phyloP scores from a whole-genome alignment of 1,140 invertebrate genomes.

The Leptoteleia sp. region DNA sequence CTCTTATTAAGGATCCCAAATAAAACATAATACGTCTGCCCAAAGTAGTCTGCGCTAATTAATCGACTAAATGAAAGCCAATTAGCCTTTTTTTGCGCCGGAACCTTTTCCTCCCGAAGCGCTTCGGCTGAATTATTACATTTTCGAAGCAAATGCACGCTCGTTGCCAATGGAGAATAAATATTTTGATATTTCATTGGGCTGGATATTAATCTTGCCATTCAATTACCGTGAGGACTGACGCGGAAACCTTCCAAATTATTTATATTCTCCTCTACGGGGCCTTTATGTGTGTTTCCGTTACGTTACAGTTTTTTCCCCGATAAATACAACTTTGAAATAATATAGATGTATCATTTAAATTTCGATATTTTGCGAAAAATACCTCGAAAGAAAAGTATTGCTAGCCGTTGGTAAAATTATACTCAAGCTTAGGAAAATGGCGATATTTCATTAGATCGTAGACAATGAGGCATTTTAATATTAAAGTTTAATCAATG shows the following conservation, averaged over 20 bases:
- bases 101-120: slow-evolving; percentile 17
- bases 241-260: slow-evolving; percentile 26
- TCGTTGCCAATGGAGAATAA: slow-evolving; percentile 15
- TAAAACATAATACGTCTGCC: slow-evolving; percentile 13
- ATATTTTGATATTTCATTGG: slow-evolving; percentile 43
- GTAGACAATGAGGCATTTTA: slow-evolving; percentile 30
- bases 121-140: slow-evolving; percentile 37
- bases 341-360: too few species aligned
- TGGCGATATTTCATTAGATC: too few species aligned
- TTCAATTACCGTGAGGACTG: slow-evolving; percentile 42
- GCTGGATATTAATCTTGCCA: slow-evolving; percentile 51
- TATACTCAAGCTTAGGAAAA: too few species aligned
- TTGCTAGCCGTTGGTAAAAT: too few species aligned
- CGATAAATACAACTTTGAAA: too few species aligned
- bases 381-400: too few species aligned
- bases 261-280: too few species aligned
- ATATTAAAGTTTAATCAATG: slow-evolving; percentile 53
- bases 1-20: slow-evolving; percentile 23
- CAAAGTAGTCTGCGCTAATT: slow-evolving; percentile 47
- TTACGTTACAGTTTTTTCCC: too few species aligned
- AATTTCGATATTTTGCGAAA: too few species aligned
- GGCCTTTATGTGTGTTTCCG: too few species aligned
- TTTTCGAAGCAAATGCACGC: slow-evolving; percentile 11
- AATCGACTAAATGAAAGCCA: slow-evolving; percentile 64
- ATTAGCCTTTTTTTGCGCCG: slow-evolving; percentile 54